A percentile compares a stretch with the other conserved stretches of the same genome.
phyloP scores from a whole-genome alignment of 2,797 vertebrate species.

The Emydoidea blandingii region DNA sequence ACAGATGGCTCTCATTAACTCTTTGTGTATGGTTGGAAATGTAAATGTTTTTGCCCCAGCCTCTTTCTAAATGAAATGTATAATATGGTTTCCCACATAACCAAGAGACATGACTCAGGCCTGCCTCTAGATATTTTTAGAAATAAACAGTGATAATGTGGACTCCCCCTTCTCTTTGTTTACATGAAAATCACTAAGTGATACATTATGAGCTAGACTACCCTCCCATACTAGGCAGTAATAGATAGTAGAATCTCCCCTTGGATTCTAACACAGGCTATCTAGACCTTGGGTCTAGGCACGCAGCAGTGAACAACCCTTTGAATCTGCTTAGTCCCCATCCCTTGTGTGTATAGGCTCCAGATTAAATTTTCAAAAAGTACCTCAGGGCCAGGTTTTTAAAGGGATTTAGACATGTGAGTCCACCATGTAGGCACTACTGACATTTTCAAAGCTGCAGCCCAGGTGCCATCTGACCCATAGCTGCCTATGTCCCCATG shows the following conservation, averaged over 20 bases:
- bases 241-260: neutral
- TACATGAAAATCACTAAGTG: neutral
- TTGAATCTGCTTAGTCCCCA: neutral
- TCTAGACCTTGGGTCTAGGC: neutral
- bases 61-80: neutral
- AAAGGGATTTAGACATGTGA: neutral
- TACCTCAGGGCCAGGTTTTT: neutral
- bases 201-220: neutral
- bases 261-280: neutral
- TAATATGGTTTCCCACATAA: neutral
- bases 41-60: neutral
- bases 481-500: no score
- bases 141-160: rapidly evolving
- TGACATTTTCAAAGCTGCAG: no score
- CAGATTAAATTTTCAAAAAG: constrained; percentile 2
- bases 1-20: constrained; percentile 54
- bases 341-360: neutral
- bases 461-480: no score
- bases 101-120: neutral
- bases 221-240: neutral
- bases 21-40: constrained; percentile 3
- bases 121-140: neutral
- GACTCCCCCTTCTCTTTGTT: neutral
- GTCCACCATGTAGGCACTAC: neutral
- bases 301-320: neutral